Evolutionary conservation across 2,113 vertebrate genomes (phyloP), one percentile per base, ranked within the genome.

Genomic region (Excalfactoria chinensis): DNA sequence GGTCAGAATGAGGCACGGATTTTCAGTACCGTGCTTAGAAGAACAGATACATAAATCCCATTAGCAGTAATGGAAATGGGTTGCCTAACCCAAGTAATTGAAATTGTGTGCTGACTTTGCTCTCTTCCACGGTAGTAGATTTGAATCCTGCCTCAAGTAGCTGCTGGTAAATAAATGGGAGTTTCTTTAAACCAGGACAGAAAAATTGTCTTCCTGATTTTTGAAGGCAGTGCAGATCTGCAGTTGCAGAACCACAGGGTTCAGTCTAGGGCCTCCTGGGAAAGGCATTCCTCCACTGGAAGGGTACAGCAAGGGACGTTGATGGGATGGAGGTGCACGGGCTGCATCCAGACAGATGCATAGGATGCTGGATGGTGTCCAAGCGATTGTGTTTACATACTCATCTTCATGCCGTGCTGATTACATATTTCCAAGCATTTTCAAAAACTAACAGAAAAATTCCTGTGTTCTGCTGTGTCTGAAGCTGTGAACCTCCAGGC

Each of bases 51-150:
- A 15, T 63, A 78, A 88, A 92, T 88, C 60, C 84, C 66, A 81
- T 91, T 90, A 90, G 32, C 56, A 78, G 46, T 74, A 84, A 94
- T 43, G 22, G 93, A 81, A 94, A 90, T 67, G 7, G 49, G 28
- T 49, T 93, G 30, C 70, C 43, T 88, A 77, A 77, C 72, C 41
- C 51, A 70, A 84, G 46, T 83, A 86, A 94, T 90, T 90, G 80
- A 92, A 92, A 70, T 77, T 76, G 15, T 41, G 32, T 84, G 77
- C 86, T 92, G 86, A 92, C 56, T 88, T 80, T 30, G 56, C 76
- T 86, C 37, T 88, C 37, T 70, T 63, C 37, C 32, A 73, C 37
- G 5, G 49, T 13, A 48, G 68, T 44, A n/a, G 49, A 41, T 85
- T 75, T 73, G 63, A 83, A 76, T 74, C 43, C 51, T 41, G 34